Conservation (phyloP, 2,888 invertebrate species). For the Temnothorax unifasciatus region DNA sequence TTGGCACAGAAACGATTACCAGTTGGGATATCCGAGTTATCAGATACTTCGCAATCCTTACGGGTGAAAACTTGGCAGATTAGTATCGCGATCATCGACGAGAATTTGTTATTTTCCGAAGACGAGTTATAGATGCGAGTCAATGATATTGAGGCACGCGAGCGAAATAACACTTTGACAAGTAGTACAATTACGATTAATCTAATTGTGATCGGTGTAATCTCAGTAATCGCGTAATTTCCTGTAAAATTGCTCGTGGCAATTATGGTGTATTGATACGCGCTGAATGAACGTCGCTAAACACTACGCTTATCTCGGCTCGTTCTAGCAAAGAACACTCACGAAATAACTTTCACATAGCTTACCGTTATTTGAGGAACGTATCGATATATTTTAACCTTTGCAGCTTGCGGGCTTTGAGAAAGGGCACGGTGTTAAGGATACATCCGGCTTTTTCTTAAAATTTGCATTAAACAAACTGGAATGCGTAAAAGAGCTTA, state of each 20-base stretch:
- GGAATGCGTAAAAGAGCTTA: background rate
- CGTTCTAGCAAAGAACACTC: slow-evolving; percentile 3
- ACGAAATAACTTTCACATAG: slow-evolving; percentile 63
- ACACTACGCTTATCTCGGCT: slow-evolving; percentile 16
- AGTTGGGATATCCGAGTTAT: slow-evolving; percentile 67
- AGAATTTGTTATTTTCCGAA: background rate
- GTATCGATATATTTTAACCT: slow-evolving; percentile 47
- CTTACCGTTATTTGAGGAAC: slow-evolving; percentile 52
- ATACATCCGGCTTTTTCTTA: slow-evolving; percentile 32
- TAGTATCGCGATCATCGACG: background rate
- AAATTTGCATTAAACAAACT: background rate
- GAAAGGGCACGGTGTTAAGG: slow-evolving; percentile 19
- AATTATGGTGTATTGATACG: background rate
- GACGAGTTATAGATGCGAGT: background rate
- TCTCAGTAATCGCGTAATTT: slow-evolving; percentile 17
- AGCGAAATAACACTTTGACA: background rate
- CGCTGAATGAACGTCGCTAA: slow-evolving; percentile 12
- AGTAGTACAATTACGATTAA: slow-evolving; percentile 12
- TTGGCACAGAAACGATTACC: slow-evolving; percentile 83
- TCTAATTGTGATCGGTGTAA: background rate
- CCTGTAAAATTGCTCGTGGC: slow-evolving; percentile 2
- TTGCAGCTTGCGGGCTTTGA: background rate
- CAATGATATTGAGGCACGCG: background rate
- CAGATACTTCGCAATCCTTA: slow-evolving; percentile 75
- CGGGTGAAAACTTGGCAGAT: slow-evolving; percentile 60